Conservation (phyloP, 2,797 vertebrate species). For the Podargus strigoides region DNA sequence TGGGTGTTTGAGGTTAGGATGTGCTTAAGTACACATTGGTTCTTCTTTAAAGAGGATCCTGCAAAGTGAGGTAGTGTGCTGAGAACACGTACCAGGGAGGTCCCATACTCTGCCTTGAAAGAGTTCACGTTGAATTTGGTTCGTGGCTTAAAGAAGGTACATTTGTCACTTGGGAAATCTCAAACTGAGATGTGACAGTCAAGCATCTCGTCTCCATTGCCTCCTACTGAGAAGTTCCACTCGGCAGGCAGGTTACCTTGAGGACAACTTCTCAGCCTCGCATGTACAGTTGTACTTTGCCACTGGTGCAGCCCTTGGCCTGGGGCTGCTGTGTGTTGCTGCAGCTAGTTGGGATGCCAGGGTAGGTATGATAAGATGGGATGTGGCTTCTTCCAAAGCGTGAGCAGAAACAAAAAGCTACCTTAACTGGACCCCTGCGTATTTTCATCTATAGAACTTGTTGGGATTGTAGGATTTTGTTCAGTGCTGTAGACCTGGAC, state of each 20-base stretch:
- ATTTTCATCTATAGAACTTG: neutral
- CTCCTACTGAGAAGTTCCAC: neutral
- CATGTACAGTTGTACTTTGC: fast-evolving
- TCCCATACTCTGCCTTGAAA: neutral
- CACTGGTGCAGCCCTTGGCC: neutral
- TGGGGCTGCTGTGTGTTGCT: neutral
- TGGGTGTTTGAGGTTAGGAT: conserved; percentile 10
- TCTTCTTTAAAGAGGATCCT: neutral
- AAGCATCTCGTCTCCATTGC: fast-evolving
- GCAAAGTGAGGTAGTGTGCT: neutral
- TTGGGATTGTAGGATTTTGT: neutral
- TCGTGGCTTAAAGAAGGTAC: neutral
- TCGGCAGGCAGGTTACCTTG: fast-evolving
- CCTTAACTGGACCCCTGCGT: neutral
- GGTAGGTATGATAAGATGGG: neutral
- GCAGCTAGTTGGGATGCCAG: neutral
- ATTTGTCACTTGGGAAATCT: neutral
- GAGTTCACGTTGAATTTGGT: neutral
- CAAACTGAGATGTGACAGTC: fast-evolving
- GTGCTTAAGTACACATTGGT: neutral
- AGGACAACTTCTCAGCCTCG: neutral
- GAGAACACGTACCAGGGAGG: neutral
- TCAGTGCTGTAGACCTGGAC: neutral
- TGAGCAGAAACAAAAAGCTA: neutral
- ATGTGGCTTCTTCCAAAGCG: neutral